Evolutionary conservation across 2,888 invertebrate genomes (phyloP), one percentile per base, ranked within the genome.

Genomic region (Sthenelais limicola): DNA sequence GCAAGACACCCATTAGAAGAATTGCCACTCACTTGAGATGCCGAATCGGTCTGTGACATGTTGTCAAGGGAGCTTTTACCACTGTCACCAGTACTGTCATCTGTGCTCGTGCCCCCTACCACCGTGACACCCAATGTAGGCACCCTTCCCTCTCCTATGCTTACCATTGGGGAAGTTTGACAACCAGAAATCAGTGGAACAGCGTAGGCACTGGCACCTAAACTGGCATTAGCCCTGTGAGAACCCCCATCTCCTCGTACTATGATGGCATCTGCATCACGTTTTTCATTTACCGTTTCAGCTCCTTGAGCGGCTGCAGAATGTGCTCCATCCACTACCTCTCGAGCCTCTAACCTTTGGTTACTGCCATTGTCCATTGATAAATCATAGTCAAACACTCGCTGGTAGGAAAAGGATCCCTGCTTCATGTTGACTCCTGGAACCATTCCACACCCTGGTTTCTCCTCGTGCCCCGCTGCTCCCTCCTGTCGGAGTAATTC

Each of bases 1-100:
- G n/a, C n/a, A n/a, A n/a, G n/a, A n/a, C n/a, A n/a, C n/a, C n/a
- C n/a, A n/a, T n/a, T n/a, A n/a, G n/a, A n/a, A n/a, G n/a, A n/a
- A n/a, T n/a, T n/a, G 32, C 56, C 33, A 15, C 56, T 56, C 15
- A 56, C 4, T 21, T 52, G 15, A 18, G 52, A n/a, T 18, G 7
- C 21, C 52, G 9, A 15, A 24, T 43, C 43, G 15, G 66, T 66
- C 38, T 66, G 49, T 2, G 70, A 70, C 35, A 70, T 5, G 56
- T 70, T 70, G 26, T 70, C 70, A 7, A 70, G 43, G 1, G 70
- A 70, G 33, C 70, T 70, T 56, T 56, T 70, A 47, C 56, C 70
- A 35, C 70, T 70, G 70, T 70, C 70, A 3, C 49, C 52, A 26
- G 47, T 28, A 24, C 51, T 51, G 1, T 26, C 26, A 35, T 18